Percentiles rank a stretch among this genome's conserved stretches.
Evolutionary conservation across 2,797 vertebrate genomes (phyloP).

Genomic region (Agapornis canus): DNA sequence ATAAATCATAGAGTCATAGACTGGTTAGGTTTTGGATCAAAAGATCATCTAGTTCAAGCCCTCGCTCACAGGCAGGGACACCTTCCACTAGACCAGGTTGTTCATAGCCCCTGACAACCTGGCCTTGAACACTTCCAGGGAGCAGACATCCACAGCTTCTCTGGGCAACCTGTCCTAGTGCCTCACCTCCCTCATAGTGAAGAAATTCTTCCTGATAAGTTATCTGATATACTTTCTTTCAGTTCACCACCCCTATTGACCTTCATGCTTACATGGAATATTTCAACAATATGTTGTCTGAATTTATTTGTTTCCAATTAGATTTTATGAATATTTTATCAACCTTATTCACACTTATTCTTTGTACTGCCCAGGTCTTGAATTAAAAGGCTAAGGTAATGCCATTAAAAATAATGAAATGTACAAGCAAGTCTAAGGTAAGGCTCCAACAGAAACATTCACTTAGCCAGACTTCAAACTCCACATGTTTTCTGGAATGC

Average conservation of each 20-base stretch:
- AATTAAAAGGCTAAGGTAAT: slow-evolving; percentile 1
- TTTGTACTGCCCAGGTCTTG: background rate
- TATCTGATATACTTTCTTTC: background rate
- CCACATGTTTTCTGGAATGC: slow-evolving; percentile 8
- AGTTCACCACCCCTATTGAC: background rate
- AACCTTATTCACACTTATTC: background rate
- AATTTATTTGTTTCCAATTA: background rate
- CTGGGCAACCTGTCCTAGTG: background rate
- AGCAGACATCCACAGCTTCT: background rate
- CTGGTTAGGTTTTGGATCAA: background rate
- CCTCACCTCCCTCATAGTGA: background rate
- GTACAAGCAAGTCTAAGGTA: background rate
- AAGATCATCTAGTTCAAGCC: background rate
- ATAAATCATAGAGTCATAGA: background rate
- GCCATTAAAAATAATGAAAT: slow-evolving; percentile 17
- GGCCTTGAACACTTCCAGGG: background rate
- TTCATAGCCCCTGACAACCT: background rate
- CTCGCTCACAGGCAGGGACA: background rate
- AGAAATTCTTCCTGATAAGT: background rate
- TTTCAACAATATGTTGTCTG: background rate
- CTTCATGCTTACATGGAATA: background rate
- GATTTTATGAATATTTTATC: slow-evolving; percentile 6
- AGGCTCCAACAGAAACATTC: slow-evolving; percentile 52
- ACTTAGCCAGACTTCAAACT: slow-evolving; percentile 11
- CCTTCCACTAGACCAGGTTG: background rate